These are phyloP conservation scores for Galemys pyrenaicus DNA, from an alignment of 2,113 vertebrate genomes.

Conservation along the genomic window DNA sequence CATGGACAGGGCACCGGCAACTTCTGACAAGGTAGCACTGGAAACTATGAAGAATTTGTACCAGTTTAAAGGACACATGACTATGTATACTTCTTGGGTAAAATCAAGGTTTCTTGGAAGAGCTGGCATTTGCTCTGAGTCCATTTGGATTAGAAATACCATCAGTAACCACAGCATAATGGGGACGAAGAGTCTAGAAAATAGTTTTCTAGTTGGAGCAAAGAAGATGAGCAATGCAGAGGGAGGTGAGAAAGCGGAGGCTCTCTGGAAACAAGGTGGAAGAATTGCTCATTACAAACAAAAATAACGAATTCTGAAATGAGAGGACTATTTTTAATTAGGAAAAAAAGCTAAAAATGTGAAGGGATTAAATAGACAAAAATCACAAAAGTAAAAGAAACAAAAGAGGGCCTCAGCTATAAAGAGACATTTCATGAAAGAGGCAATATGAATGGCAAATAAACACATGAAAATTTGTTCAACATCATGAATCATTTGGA, in stretches of 20 bases:
- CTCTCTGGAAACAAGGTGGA: neutral
- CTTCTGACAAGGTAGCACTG: neutral
- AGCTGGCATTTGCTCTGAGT: neutral
- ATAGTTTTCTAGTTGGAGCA: neutral
- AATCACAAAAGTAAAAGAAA: neutral
- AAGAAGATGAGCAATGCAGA: neutral
- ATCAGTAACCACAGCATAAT: neutral
- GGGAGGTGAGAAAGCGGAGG: neutral
- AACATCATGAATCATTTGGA: neutral
- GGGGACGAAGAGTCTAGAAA: neutral
- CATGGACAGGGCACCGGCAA: neutral
- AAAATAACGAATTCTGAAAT: neutral
- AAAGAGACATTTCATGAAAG: neutral
- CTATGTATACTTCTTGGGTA: conserved; percentile 1
- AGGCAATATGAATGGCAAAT: neutral
- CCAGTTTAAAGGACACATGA: neutral
- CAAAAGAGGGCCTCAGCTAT: neutral
- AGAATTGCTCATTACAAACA: neutral
- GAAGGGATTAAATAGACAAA: neutral
- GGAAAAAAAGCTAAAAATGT: neutral
- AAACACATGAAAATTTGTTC: neutral
- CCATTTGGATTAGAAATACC: neutral
- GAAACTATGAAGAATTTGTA: neutral
- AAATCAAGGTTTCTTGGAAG: conserved; percentile 4
- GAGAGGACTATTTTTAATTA: neutral